phyloP scores from a whole-genome alignment of 1,140 invertebrate species.

The Microplitis mediator region DNA sequence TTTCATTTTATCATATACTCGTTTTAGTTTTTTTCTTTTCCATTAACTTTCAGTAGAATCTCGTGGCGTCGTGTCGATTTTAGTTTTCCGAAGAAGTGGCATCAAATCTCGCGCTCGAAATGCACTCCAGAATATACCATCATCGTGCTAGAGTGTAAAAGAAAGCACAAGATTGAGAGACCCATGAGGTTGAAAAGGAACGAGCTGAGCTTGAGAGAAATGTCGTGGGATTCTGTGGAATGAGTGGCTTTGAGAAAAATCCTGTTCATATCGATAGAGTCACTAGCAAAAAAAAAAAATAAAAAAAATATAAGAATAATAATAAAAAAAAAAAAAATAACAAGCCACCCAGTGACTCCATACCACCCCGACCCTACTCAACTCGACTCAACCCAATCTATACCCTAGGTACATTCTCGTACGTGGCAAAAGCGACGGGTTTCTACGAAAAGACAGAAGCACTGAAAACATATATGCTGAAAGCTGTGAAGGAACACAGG shows the following conservation, averaged over 20 bases:
- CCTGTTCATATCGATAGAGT: constrained; percentile 19
- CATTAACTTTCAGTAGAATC: constrained; percentile 1
- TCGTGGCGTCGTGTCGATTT: constrained; percentile 6
- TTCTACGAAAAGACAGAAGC: not conserved
- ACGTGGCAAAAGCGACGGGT: constrained; percentile 6
- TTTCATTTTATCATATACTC: not conserved
- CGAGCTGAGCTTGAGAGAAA: not conserved
- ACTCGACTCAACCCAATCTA: no score
- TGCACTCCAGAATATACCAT: not conserved
- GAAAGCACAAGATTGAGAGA: not conserved
- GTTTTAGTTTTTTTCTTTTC: constrained; percentile 11
- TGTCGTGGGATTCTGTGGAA: constrained; percentile 8
- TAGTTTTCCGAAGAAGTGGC: constrained; percentile 2
- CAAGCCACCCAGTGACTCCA: not conserved
- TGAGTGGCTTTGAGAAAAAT: constrained; percentile 18
- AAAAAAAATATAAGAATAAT: not conserved
- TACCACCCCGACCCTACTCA: no score
- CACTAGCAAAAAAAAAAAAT: not conserved
- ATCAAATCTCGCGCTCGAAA: constrained; percentile 17
- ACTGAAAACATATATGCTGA: not conserved
- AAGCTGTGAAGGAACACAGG: not conserved
- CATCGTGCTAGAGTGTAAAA: not conserved
- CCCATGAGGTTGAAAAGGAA: not conserved
- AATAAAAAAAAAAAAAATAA: not conserved
- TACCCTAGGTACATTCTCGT: not conserved